A percentile compares a stretch with the other conserved stretches of the same genome.
Conservation (phyloP, 2,888 invertebrate species). For the Argyra leucocephala region DNA sequence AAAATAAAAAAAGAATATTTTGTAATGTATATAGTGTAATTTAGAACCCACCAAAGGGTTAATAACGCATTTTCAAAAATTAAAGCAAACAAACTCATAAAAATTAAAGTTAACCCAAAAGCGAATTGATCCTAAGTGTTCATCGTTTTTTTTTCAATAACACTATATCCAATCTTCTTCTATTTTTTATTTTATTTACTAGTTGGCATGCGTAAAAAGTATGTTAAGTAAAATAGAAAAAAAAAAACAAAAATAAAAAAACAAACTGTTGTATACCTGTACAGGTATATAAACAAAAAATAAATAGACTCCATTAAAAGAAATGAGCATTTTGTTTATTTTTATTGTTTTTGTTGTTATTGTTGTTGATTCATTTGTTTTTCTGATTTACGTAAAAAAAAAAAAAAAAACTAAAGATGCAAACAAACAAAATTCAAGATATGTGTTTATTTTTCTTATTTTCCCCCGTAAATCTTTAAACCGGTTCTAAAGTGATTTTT, state of each 20-base stretch:
- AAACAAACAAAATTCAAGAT: not conserved
- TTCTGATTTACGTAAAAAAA: not conserved
- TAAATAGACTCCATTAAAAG: constrained; percentile 4
- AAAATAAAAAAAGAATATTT: no score
- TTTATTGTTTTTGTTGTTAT: not conserved
- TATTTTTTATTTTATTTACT: not conserved
- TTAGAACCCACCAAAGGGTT: no score
- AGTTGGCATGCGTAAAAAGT: constrained; percentile 1
- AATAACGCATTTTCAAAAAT: no score
- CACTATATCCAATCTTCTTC: not conserved
- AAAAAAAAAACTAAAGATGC: not conserved
- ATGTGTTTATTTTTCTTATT: not conserved
- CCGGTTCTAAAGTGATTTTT: not conserved
- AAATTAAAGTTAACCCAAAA: not conserved
- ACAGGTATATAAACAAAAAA: not conserved
- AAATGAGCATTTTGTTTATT: no score
- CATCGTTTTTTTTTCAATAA: not conserved
- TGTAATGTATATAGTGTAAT: no score
- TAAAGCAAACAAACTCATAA: not conserved
- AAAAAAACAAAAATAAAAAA: no score
- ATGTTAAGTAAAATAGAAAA: not conserved
- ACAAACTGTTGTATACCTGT: no score
- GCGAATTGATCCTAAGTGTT: not conserved
- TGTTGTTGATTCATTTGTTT: not conserved
- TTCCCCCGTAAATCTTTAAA: not conserved